A percentile compares a stretch with the other conserved stretches of the same genome.
These are phyloP conservation scores for Hexactinellida sp. DNA, from an alignment of 37 sponge, comb jelly and placozoan species.

Conservation along the genomic window DNA sequence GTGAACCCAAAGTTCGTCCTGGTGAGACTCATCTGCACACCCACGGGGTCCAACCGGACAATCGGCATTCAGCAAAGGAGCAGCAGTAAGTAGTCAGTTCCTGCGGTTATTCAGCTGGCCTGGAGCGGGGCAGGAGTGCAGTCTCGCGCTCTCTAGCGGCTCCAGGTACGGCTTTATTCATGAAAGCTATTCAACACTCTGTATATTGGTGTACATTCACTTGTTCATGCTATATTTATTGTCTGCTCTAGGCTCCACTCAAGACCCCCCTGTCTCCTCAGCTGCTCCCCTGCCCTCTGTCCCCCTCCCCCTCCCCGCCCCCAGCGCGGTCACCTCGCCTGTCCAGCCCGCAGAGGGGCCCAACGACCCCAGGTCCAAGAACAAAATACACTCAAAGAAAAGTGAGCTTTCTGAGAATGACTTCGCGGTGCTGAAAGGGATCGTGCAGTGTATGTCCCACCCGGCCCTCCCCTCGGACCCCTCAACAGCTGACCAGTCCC, in stretches of 20 bases:
- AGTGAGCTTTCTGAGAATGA: neutral
- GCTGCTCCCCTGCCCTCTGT: neutral
- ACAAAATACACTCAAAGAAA: neutral
- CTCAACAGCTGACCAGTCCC: neutral
- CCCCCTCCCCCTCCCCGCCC: neutral
- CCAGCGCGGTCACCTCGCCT: neutral
- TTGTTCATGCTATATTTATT: neutral
- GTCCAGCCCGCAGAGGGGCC: neutral
- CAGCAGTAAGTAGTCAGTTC: conserved; percentile 2
- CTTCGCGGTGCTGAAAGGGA: neutral
- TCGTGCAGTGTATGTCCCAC: neutral
- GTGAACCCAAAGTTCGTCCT: conserved; percentile 6
- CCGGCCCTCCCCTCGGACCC: neutral
- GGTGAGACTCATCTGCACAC: neutral
- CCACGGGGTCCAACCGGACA: neutral
- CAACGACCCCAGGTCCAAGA: neutral
- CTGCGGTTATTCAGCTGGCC: neutral
- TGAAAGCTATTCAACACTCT: neutral
- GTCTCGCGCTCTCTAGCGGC: neutral
- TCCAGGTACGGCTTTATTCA: conserved; percentile 12
- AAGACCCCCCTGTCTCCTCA: neutral
- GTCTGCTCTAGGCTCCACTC: neutral
- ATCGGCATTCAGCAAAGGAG: neutral
- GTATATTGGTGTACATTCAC: neutral
- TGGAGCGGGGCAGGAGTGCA: neutral